Evolutionary conservation across 2,888 invertebrate species (phyloP).

Genomic region (Erynnis tages): DNA sequence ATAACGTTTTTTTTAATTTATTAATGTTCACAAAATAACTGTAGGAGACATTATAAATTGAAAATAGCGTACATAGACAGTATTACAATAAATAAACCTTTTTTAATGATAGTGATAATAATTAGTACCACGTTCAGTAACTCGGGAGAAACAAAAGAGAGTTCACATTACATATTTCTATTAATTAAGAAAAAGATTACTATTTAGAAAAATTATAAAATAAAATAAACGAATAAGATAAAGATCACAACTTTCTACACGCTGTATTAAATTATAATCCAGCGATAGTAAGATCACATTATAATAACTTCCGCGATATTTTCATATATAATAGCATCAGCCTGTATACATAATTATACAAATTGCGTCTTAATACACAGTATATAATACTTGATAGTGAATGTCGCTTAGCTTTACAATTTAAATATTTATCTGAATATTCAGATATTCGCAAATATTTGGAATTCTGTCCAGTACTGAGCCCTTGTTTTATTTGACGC

Average conservation of each 20-base stretch:
- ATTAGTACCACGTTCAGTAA: too few species aligned
- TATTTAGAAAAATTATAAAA: neutral
- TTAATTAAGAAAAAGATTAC: neutral
- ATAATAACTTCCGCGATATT: conserved; percentile 22
- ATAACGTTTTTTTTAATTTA: too few species aligned
- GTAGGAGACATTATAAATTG: too few species aligned
- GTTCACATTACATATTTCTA: too few species aligned
- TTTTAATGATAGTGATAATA: too few species aligned
- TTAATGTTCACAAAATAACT: too few species aligned
- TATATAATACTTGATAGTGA: conserved; percentile 24
- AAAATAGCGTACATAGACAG: too few species aligned
- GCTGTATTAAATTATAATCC: conserved; percentile 1
- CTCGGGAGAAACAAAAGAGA: too few species aligned
- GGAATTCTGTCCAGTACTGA: conserved; percentile 1
- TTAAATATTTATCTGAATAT: conserved; percentile 29
- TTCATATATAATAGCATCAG: conserved; percentile 22
- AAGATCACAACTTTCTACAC: conserved; percentile 20
- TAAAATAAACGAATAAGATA: neutral
- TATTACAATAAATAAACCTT: too few species aligned
- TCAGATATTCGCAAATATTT: conserved; percentile 16
- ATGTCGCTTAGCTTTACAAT: conserved; percentile 36
- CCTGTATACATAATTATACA: conserved; percentile 33
- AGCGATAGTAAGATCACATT: neutral
- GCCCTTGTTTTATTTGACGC: conserved; percentile 2
- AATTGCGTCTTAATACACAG: conserved; percentile 21